Conservation (phyloP, 2,797 vertebrate genomes). For the Alectoris magna region DNA sequence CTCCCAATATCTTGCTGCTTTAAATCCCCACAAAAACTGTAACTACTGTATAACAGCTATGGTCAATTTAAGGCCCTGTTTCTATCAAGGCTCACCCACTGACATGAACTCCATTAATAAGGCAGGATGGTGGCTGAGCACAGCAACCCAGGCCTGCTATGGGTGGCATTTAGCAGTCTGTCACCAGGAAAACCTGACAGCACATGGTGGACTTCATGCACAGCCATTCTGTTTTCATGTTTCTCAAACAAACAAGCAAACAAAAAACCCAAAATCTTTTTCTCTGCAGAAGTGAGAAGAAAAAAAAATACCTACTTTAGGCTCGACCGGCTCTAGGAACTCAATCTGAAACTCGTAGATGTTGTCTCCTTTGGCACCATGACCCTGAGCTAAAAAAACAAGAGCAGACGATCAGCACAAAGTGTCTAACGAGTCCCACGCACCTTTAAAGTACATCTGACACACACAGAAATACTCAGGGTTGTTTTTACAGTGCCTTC, state of each 20-base stretch:
- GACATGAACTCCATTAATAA: neutral
- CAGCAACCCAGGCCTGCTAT: neutral
- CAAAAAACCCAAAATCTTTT: neutral
- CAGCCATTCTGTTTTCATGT: neutral
- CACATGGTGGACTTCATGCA: rapidly evolving
- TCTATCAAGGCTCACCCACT: neutral
- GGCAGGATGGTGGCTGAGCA: neutral
- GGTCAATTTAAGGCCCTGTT: neutral
- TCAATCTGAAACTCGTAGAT: slow-evolving; percentile 92
- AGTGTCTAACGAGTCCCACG: neutral
- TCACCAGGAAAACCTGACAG: neutral
- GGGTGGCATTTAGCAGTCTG: neutral
- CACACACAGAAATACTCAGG: neutral
- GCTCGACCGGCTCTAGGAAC: slow-evolving; percentile 88
- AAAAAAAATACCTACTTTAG: slow-evolving; percentile 82
- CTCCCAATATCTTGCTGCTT: neutral
- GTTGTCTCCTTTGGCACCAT: slow-evolving; percentile 95
- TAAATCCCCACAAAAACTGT: neutral
- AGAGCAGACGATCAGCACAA: neutral
- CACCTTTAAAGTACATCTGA: neutral
- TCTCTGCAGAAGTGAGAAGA: neutral
- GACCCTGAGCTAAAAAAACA: slow-evolving; percentile 86
- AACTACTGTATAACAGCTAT: neutral
- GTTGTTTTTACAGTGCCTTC: neutral
- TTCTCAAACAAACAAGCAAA: neutral